Conservation (phyloP, 2,888 invertebrate genomes). For the Aphodius sticticus region DNA sequence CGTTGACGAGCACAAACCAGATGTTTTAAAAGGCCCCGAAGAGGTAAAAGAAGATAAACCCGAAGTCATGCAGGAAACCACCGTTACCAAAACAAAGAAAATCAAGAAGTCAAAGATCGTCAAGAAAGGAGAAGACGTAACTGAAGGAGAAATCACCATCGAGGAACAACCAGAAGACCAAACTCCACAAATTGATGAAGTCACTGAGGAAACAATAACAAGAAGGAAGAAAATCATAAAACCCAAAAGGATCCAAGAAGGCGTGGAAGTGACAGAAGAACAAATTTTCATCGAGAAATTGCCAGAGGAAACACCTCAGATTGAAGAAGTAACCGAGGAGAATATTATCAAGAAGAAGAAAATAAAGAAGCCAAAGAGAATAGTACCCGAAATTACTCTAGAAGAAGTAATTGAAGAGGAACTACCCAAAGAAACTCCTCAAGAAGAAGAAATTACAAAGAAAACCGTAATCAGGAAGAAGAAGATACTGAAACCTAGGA, state of each 20-base stretch:
- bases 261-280: slow-evolving; percentile 21
- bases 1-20: slow-evolving; percentile 36
- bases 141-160: slow-evolving; percentile 12
- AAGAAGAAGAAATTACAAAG: slow-evolving; percentile 36
- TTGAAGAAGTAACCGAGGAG: slow-evolving; percentile 24
- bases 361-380: slow-evolving; percentile 24
- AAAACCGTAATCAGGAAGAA: slow-evolving; percentile 33
- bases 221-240: slow-evolving; percentile 22
- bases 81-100: slow-evolving; percentile 4
- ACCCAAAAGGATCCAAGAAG: slow-evolving; percentile 5
- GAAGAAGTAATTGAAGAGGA: slow-evolving; percentile 10
- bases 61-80: slow-evolving; percentile 8
- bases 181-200: slow-evolving; percentile 11
- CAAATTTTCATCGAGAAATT: slow-evolving; percentile 40
- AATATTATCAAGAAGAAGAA: slow-evolving; percentile 23
- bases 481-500: slow-evolving; percentile 32
- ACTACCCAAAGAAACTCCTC: slow-evolving; percentile 7
- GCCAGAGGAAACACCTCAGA: slow-evolving; percentile 35
- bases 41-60: slow-evolving; percentile 29
- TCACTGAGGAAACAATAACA: slow-evolving; percentile 7
- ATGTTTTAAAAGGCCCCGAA: slow-evolving; percentile 32
- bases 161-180: slow-evolving; percentile 28
- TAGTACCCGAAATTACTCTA: slow-evolving; percentile 8
- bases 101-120: slow-evolving; percentile 6
- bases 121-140: neutral